Evolutionary conservation across 2,888 invertebrate species (phyloP), one percentile per base, ranked within the genome.

Genomic region (Temnothorax ravouxi): DNA sequence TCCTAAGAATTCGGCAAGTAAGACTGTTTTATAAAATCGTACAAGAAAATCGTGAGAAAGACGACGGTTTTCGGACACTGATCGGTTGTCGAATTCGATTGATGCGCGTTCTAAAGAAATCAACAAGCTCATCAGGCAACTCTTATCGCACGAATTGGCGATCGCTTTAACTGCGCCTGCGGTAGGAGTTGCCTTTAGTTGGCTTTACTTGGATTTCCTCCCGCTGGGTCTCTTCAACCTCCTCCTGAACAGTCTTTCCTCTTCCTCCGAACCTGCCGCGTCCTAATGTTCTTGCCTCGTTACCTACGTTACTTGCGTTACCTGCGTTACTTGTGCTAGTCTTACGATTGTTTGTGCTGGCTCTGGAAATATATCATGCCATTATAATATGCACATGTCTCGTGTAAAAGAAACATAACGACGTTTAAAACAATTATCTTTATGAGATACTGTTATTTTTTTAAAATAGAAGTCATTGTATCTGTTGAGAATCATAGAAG

Each of bases 181-280:
- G 93, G 56, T 90, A 93, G 8, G 93, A 86, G 38, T 18, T 76
- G 50, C 47, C 34, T 80, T 93, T 94, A 34, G 5, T 34, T 2
- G 93, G 88, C 79, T 93, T 94, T 29, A 94, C 91, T 91, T 94
- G 93, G 15, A 94, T 89, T 82, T 93, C 94, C 4, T 94, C 94
- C 0, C 91, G 92, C 61, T 93, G 93, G 15, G 93, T 92, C 81
- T 94, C 94, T 81, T 94, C 93, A 25, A 92, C 93, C 47, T 94
- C 93, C 52, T 94, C 94, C 59, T 92, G 93, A 5, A 88, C 76
- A 8, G 89, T 88, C 67, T 93, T 92, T 61, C 91, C 91, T 83
- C 91, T 90, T 3, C 87, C 67, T 9, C 94, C 93, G 76, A 93
- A 94, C 90, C 93, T 91, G 4, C 92, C 91, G 41, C 94, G 93